A percentile compares a stretch with the other conserved stretches of the same genome.
These are phyloP conservation scores for Priocnemis perturbator DNA, from an alignment of 2,888 invertebrate species.

Conservation along the genomic window DNA sequence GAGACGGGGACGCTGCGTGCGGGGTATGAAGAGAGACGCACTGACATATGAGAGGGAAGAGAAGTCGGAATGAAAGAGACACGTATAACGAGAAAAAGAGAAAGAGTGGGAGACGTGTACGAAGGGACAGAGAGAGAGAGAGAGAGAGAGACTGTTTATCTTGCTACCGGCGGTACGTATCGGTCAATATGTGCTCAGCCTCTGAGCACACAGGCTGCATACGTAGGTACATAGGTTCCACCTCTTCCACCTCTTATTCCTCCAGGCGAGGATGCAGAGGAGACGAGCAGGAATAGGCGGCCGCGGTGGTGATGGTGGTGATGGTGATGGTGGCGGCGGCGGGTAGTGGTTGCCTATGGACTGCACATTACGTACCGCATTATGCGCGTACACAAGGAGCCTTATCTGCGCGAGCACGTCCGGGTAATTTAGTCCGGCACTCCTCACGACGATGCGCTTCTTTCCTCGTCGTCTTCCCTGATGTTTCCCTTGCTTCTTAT, in stretches of 20 bases:
- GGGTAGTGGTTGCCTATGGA: constrained; percentile 54
- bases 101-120: constrained; percentile 1
- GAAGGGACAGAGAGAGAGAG: constrained; percentile 39
- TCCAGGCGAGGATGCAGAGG: constrained; percentile 32
- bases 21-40: constrained; percentile 9
- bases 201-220: constrained; percentile 65
- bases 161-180: constrained; percentile 70
- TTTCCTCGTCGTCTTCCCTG: constrained; percentile 20
- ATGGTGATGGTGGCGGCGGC: constrained; percentile 20
- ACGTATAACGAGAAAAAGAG: constrained; percentile 2
- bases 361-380: constrained; percentile 66
- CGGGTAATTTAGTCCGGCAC: constrained; percentile 60
- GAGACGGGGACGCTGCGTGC: constrained; percentile 12
- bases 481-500: constrained; percentile 11
- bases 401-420: constrained; percentile 66
- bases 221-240: constrained; percentile 55
- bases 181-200: constrained; percentile 71
- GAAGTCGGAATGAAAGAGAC: neutral
- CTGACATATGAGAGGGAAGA: neutral
- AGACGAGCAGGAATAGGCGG: neutral
- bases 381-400: constrained; percentile 66
- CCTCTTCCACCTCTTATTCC: constrained; percentile 44
- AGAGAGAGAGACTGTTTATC: constrained; percentile 60
- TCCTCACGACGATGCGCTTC: constrained; percentile 51
- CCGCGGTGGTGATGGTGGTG: neutral